Evolutionary conservation across 2,797 vertebrate genomes (phyloP).

Genomic region (Amazonetta brasiliensis): DNA sequence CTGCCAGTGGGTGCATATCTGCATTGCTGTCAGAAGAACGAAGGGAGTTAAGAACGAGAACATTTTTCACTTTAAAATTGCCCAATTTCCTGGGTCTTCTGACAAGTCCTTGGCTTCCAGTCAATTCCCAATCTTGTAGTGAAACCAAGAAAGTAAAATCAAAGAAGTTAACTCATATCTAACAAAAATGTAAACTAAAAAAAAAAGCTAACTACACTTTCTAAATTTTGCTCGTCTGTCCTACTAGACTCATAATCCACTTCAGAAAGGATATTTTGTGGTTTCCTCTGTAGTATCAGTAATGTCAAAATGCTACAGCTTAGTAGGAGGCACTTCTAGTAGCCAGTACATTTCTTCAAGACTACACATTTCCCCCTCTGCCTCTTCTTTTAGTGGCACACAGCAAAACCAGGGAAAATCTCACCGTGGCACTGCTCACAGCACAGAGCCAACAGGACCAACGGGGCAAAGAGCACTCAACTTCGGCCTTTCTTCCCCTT

Average conservation of each 20-base stretch:
- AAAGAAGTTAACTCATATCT: not conserved
- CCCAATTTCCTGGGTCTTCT: not conserved
- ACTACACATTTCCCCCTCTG: not conserved
- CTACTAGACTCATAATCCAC: not conserved
- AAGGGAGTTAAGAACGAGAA: not conserved
- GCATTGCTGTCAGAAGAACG: not conserved
- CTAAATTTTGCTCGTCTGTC: fast-evolving
- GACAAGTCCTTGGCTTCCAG: not conserved
- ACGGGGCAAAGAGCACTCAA: not conserved
- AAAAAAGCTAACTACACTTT: not conserved
- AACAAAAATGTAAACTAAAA: not conserved
- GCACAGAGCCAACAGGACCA: not conserved
- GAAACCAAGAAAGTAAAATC: not conserved
- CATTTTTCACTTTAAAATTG: not conserved
- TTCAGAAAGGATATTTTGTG: not conserved
- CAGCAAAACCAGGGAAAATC: not conserved
- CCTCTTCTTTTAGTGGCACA: not conserved
- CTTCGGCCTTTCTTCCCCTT: not conserved
- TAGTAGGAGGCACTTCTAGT: not conserved
- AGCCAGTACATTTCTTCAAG: not conserved
- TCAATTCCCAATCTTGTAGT: not conserved
- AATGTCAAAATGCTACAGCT: not conserved
- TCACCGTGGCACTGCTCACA: fast-evolving
- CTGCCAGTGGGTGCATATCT: not conserved
- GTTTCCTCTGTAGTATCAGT: not conserved